Conservation (phyloP, 2,797 vertebrate species). For the Gorsachius magnificus region DNA sequence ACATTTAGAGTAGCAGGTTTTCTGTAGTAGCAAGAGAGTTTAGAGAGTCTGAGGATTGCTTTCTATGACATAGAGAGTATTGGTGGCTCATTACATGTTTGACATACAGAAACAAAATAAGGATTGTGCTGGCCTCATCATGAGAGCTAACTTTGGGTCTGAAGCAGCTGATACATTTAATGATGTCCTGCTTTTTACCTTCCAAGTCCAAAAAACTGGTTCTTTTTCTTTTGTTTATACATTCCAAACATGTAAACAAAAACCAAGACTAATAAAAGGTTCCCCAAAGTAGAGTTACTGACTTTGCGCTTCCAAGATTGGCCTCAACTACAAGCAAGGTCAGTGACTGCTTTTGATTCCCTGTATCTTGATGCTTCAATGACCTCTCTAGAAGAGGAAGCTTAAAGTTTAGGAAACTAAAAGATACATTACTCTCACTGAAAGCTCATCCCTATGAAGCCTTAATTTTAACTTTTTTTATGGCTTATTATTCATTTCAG, state of each 20-base stretch:
- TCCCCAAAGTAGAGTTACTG: neutral
- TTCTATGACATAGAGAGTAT: neutral
- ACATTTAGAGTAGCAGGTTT: neutral
- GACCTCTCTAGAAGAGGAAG: neutral
- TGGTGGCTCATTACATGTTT: neutral
- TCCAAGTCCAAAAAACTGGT: rapidly evolving
- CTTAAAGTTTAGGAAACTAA: neutral
- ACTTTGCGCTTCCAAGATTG: neutral
- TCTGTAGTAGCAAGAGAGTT: neutral
- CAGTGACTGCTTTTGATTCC: neutral
- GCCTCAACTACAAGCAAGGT: neutral
- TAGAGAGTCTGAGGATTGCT: neutral
- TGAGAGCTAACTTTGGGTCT: neutral
- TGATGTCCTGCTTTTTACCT: neutral
- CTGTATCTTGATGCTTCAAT: neutral
- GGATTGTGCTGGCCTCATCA: neutral
- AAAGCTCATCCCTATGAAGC: neutral
- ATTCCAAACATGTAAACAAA: neutral
- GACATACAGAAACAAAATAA: neutral
- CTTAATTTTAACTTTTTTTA: neutral
- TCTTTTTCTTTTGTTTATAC: neutral
- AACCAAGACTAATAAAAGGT: neutral
- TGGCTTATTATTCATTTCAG: neutral
- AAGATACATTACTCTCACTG: neutral
- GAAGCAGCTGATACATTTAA: neutral